Evolutionary conservation across 2,113 vertebrate genomes (phyloP), one percentile per base, ranked within the genome.

Genomic region (Oncorhynchus mykiss): DNA sequence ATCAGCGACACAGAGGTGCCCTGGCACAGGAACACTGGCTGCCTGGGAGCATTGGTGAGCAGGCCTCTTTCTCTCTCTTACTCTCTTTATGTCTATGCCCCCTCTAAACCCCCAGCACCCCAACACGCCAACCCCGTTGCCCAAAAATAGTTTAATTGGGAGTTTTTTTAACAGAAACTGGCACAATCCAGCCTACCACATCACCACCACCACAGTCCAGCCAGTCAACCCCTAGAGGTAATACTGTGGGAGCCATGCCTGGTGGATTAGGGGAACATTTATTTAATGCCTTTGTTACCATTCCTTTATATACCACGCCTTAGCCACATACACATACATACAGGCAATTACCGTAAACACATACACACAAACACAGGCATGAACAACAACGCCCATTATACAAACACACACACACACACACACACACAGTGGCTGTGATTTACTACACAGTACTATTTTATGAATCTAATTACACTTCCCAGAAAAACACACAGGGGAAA

Each of bases 401-500:
- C 39, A 49, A 5, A 64, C 31, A 75, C 72, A 76, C 54, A 71
- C 12, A 71, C 16, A 31, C 27, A 64, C 59, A 64, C 78, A 71
- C 79, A 79, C 80, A 82, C 82, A 87, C 78, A 16, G 80, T 78
- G 80, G 81, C 79, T 22, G 75, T 88, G 83, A 91, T 93, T 49
- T 54, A 73, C 86, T 82, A 80, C 78, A 79, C 48, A 71, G 86
- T 86, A 88, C 78, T 83, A 78, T 90, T 92, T 92, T 91, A 92
- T 91, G 89, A 88, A 87, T 85, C 80, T 90, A 93, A 93, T 93
- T 92, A 91, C 89, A 88, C 84, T 79, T 92, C 90, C 91, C 92
- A 84, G 82, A 72, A 89, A 86, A 78, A 83, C 85, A 85, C 80
- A 81, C 66, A 74, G 86, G 88, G 71, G 78, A 86, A 85, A 85